Percentiles rank a stretch among this genome's conserved stretches.
Conservation (phyloP, 1,140 invertebrate species). For the Harlomillsia oculata region DNA sequence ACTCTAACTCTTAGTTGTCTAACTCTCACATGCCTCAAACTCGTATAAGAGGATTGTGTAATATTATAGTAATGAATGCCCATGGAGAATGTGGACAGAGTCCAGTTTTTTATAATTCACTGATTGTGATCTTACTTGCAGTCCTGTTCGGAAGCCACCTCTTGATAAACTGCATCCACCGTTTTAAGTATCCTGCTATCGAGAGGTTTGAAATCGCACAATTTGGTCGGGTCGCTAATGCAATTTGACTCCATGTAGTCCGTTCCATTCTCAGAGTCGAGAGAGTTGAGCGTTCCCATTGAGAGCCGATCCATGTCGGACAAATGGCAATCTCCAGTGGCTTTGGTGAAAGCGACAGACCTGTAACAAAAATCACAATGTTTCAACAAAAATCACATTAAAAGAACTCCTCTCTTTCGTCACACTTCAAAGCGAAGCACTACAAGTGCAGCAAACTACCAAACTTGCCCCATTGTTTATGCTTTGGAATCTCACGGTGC, state of each 20-base stretch:
- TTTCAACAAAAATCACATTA: too few relatives aligned
- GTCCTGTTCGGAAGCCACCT: conserved; percentile 73
- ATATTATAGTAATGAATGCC: too few relatives aligned
- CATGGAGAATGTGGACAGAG: too few relatives aligned
- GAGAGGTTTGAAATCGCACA: conserved; percentile 86
- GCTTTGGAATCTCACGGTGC: too few relatives aligned
- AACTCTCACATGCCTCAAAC: too few relatives aligned
- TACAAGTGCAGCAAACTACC: too few relatives aligned
- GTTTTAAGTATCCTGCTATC: conserved; percentile 80
- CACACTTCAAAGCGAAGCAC: too few relatives aligned
- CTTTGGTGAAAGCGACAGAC: conserved; percentile 79
- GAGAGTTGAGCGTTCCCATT: conserved; percentile 43
- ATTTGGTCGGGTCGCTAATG: conserved; percentile 61
- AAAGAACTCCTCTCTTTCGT: too few relatives aligned
- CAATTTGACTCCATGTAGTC: conserved; percentile 87
- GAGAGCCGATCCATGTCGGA: conserved; percentile 84
- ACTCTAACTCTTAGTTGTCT: too few relatives aligned
- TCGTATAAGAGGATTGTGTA: too few relatives aligned
- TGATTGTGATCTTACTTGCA: conserved; percentile 43
- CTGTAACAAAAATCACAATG: conserved; percentile 50
- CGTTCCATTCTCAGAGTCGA: conserved; percentile 40
- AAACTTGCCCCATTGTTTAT: too few relatives aligned
- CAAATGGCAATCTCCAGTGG: conserved; percentile 70
- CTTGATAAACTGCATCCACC: conserved; percentile 84
- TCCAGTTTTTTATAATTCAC: too few relatives aligned